Evolutionary conservation across 1,140 invertebrate species (phyloP).

Genomic region (Atopsyche davidsoni): DNA sequence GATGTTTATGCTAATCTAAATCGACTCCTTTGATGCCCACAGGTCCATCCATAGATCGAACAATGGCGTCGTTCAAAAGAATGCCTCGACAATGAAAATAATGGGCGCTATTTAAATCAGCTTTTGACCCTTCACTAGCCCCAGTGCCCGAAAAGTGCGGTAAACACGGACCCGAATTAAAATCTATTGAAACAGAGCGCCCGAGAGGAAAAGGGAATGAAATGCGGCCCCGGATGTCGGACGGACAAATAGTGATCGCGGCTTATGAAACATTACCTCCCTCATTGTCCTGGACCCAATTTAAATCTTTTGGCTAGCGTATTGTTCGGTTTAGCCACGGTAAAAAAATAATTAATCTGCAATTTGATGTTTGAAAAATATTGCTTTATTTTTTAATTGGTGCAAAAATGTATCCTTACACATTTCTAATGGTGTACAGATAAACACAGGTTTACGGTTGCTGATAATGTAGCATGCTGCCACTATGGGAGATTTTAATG

Average conservation of each 20-base stretch:
- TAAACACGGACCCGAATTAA: constrained; percentile 12
- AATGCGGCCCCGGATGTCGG: constrained; percentile 10
- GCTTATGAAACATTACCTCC: neutral
- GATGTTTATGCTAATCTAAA: constrained; percentile 1
- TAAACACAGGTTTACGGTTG: no score
- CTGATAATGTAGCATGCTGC: no score
- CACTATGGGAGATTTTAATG: no score
- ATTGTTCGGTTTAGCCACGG: no score
- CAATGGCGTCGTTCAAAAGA: constrained; percentile 4
- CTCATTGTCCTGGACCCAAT: constrained; percentile 3
- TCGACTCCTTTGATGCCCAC: neutral
- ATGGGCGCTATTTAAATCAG: constrained; percentile 19
- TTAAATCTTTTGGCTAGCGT: neutral
- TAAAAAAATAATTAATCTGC: neutral
- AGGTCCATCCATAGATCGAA: neutral
- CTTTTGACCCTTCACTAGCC: constrained; percentile 13
- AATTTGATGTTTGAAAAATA: no score
- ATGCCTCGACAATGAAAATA: constrained; percentile 8
- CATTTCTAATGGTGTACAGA: no score
- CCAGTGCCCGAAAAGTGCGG: constrained; percentile 1
- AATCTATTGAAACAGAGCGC: constrained; percentile 10
- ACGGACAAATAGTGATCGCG: constrained; percentile 1
- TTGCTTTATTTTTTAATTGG: no score
- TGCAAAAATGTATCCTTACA: no score
- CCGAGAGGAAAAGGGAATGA: constrained; percentile 4